Conservation (phyloP, 2,888 invertebrate species). For the Maniola hyperantus region DNA sequence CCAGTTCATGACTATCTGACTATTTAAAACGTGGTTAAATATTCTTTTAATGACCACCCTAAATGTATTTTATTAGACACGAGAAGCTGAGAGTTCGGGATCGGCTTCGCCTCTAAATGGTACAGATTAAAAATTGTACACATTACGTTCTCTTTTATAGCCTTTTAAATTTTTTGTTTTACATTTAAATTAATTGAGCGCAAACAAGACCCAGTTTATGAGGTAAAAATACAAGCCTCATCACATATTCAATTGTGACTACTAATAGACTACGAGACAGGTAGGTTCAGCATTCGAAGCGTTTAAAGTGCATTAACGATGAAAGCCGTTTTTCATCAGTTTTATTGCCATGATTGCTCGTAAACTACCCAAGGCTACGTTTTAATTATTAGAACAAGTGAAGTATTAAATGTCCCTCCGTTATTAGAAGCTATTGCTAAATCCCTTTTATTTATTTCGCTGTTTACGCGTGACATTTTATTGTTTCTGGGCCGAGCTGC, state of each 20-base stretch:
- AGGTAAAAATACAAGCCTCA: conserved; percentile 56
- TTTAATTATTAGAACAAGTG: conserved; percentile 27
- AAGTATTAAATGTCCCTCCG: conserved; percentile 21
- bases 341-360: conserved; percentile 50
- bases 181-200: conserved; percentile 75
- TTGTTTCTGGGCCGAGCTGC: conserved; percentile 20
- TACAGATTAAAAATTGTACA: conserved; percentile 73
- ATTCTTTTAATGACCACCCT: conserved; percentile 76
- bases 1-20: conserved; percentile 79
- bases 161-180: conserved; percentile 64
- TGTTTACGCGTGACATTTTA: conserved; percentile 20
- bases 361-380: conserved; percentile 44
- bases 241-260: conserved; percentile 58
- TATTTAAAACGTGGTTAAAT: conserved; percentile 80
- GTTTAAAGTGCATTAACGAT: conserved; percentile 58
- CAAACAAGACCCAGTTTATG: conserved; percentile 71
- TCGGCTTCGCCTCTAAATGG: conserved; percentile 54
- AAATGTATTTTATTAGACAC: conserved; percentile 70
- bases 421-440: conserved; percentile 25
- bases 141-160: conserved; percentile 69
- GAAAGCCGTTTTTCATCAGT: conserved; percentile 60
- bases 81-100: conserved; percentile 54
- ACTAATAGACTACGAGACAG: conserved; percentile 54
- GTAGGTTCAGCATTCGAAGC: conserved; percentile 55
- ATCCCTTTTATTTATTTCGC: conserved; percentile 26